Evolutionary conservation across 2,797 vertebrate species (phyloP).

Genomic region (Meriones psammophilus): DNA sequence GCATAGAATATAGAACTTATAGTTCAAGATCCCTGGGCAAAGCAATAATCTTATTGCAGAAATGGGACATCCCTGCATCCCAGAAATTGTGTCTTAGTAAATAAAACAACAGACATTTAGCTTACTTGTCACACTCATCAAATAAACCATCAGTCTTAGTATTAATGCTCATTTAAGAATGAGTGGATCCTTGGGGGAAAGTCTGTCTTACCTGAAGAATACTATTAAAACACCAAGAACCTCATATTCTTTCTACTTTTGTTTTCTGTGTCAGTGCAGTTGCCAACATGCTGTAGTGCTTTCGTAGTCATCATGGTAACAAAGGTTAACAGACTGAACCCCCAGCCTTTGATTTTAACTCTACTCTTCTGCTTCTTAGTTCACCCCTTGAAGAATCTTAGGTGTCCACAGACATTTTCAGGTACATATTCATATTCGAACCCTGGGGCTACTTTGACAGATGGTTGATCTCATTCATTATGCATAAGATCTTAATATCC

Average conservation of each 20-base stretch:
- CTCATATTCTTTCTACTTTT: neutral
- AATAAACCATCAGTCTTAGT: neutral
- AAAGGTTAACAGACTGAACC: neutral
- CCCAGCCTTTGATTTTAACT: neutral
- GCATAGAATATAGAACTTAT: neutral
- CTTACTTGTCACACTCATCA: neutral
- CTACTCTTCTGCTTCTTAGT: neutral
- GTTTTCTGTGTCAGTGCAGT: neutral
- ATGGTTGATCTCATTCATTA: constrained; percentile 14
- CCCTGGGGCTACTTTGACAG: neutral
- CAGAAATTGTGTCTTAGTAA: neutral
- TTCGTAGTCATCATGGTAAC: neutral
- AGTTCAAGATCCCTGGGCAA: neutral
- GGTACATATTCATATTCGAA: neutral
- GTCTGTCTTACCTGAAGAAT: neutral
- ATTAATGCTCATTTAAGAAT: neutral
- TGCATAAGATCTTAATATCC: neutral
- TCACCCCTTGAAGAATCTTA: neutral
- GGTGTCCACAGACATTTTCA: neutral
- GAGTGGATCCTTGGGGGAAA: neutral
- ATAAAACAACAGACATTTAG: neutral
- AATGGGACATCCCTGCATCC: neutral
- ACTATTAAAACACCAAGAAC: neutral
- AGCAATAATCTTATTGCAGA: neutral
- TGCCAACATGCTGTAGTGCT: neutral